A percentile compares a stretch with the other conserved stretches of the same genome.
phyloP scores from a whole-genome alignment of 2,113 vertebrate species.

The Cephalopterus ornatus region DNA sequence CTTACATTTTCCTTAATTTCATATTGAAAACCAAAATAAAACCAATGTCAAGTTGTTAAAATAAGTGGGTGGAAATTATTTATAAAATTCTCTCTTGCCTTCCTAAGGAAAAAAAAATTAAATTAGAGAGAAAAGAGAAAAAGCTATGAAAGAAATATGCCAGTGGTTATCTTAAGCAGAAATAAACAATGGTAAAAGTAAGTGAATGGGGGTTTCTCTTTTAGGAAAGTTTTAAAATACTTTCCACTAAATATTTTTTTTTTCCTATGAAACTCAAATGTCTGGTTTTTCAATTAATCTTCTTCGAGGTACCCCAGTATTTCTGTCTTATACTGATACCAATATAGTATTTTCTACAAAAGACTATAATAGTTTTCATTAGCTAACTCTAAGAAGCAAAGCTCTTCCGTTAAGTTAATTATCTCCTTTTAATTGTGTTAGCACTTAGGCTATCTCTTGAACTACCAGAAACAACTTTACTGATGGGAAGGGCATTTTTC shows the following conservation, averaged over 20 bases:
- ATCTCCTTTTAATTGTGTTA: not conserved
- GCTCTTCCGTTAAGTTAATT: not conserved
- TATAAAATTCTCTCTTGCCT: not conserved
- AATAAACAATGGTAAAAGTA: not conserved
- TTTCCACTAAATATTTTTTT: not conserved
- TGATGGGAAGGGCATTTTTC: not conserved
- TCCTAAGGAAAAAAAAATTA: not conserved
- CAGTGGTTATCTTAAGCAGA: not conserved
- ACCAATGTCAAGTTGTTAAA: not conserved
- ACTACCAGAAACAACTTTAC: not conserved
- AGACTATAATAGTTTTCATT: not conserved
- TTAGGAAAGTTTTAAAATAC: not conserved
- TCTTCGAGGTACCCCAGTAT: not conserved
- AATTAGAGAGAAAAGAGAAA: not conserved
- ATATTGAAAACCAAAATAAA: not conserved
- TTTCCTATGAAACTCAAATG: not conserved
- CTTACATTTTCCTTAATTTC: not conserved
- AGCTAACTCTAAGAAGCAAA: not conserved
- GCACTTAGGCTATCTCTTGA: not conserved
- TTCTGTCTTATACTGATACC: not conserved
- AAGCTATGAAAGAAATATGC: not conserved
- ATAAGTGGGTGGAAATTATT: accelerated
- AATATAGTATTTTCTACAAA: not conserved
- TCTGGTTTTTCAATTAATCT: not conserved
- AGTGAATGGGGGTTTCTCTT: accelerated